Conservation (phyloP, 2,113 vertebrate genomes). For the Poeciliopsis turrubarensis region DNA sequence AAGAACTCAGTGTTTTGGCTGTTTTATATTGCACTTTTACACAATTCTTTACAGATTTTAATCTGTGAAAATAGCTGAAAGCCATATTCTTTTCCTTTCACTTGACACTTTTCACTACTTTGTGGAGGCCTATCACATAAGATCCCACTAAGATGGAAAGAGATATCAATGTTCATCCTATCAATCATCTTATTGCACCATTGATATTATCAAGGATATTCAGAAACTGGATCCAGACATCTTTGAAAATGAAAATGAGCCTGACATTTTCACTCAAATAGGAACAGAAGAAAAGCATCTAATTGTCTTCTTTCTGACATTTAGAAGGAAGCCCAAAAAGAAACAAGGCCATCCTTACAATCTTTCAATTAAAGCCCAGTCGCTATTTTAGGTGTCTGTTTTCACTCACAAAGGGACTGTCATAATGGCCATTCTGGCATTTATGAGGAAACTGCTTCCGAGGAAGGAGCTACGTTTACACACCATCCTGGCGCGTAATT, state of each 20-base stretch:
- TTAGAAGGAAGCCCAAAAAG: conserved; percentile 50
- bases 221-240: conserved; percentile 22
- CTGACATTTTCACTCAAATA: conserved; percentile 61
- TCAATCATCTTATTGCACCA: conserved; percentile 17
- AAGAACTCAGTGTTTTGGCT: no score
- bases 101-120: no score
- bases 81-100: no score
- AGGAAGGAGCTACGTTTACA: conserved; percentile 66
- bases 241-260: conserved; percentile 47
- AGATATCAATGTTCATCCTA: conserved; percentile 49
- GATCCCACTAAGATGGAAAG: neutral
- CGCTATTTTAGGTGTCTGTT: conserved; percentile 66
- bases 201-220: conserved; percentile 25
- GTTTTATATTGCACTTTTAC: no score
- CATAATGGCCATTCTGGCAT: conserved; percentile 81
- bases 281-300: conserved; percentile 21
- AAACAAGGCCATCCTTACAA: conserved; percentile 56
- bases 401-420: conserved; percentile 65
- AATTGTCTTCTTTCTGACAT: conserved; percentile 65
- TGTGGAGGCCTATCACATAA: neutral
- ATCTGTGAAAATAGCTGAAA: no score
- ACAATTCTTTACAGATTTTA: no score
- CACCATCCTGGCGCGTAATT: conserved; percentile 77
- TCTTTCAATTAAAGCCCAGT: conserved; percentile 74
- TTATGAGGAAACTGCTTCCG: conserved; percentile 68